Evolutionary conservation across 2,888 invertebrate species (phyloP), one percentile per base, ranked within the genome.

Genomic region (Eumacrocentrus americanus): DNA sequence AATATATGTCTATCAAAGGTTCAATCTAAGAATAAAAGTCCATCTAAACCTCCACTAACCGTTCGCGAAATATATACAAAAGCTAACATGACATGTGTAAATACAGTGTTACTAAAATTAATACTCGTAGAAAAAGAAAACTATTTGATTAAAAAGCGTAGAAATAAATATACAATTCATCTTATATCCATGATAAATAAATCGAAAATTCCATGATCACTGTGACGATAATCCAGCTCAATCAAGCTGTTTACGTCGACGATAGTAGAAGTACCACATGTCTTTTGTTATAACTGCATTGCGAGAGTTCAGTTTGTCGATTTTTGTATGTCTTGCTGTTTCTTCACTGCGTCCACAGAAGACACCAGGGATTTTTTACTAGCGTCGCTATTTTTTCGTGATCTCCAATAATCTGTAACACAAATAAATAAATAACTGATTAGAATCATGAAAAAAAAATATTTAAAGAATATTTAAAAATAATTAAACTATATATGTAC

Each of bases 401-500:
- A 68, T 61, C 77, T 71, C 79, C 79, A 79, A 55, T 72, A 79
- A 67, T 79, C 79, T 79, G 78, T 34, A 73, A 73, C 59, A 68
- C n/a, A 25, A 42, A 50, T 5, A 29, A 42, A 38, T 40, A 59
- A 58, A 22, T 29, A n/a, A 25, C 2, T 22, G 3, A 16, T 18
- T 35, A 11, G 11, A 18, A 40, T 22, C n/a, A 20, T 16, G 7
- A 58, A n/a, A 35, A 37, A 47, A 46, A 38, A 38, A 53, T 11
- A 7, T 14, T 47, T 11, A 11, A 46, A 34, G 14, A 38, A 14
- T 29, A 14, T 7, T 23, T 12, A 48, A 25, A 29, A 14, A 14
- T 9, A 40, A 22, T 29, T 29, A 46, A 47, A n/a, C n/a, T n/a
- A n/a, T n/a, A n/a, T n/a, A n/a, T n/a, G n/a, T n/a, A n/a, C n/a